Conservation (phyloP, 2,113 vertebrate species). For the Myotis lucifugus region DNA sequence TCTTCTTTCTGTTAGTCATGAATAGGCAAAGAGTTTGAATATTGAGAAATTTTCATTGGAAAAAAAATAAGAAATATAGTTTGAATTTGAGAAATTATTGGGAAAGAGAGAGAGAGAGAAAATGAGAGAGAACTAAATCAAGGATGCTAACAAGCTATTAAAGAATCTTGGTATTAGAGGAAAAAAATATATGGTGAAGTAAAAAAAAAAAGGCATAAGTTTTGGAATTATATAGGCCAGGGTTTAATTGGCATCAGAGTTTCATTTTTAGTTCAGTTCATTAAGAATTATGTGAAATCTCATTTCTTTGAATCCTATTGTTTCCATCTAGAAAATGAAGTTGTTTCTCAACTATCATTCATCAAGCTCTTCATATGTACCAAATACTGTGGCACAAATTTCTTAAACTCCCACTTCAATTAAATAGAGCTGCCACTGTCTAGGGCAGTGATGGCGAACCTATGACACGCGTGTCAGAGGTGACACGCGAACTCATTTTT, state of each 20-base stretch:
- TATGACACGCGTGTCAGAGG: too few relatives aligned
- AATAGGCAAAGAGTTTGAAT: background rate
- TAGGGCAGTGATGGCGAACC: background rate
- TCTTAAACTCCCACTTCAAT: background rate
- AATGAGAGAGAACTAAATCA: background rate
- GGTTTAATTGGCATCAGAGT: background rate
- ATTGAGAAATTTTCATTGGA: background rate
- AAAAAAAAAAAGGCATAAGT: background rate
- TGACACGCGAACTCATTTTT: too few relatives aligned
- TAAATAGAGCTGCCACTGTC: background rate
- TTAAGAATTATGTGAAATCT: constrained; percentile 27
- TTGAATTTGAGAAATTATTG: background rate
- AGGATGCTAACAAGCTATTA: background rate
- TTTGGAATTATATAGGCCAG: background rate
- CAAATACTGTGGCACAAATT: background rate
- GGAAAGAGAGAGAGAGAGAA: background rate
- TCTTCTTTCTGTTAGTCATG: background rate
- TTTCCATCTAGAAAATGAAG: background rate
- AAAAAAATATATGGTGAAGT: background rate
- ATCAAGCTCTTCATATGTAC: background rate
- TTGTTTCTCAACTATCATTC: constrained; percentile 39
- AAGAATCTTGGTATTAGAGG: background rate
- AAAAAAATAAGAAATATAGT: constrained; percentile 20
- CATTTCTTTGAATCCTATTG: background rate
- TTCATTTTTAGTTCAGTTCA: background rate